A percentile compares a stretch with the other conserved stretches of the same genome.
Evolutionary conservation across 92 coral and sea anemone species (phyloP).

Genomic region (Bergia sp.): DNA sequence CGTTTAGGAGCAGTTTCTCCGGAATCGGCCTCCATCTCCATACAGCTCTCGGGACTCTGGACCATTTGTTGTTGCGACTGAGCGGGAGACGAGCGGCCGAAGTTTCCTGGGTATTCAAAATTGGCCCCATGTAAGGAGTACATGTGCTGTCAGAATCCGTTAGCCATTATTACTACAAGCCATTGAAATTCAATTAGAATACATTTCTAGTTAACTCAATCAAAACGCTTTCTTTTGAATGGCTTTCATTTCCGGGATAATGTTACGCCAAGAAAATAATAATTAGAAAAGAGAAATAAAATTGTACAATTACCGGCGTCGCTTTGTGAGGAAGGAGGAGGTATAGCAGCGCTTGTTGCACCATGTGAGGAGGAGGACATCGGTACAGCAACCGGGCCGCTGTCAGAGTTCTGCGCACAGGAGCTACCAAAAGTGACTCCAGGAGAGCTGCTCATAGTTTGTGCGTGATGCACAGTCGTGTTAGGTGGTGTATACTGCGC

Average conservation of each 20-base stretch:
- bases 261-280: slow-evolving; percentile 41
- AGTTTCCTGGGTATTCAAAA: slow-evolving; percentile 30
- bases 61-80: slow-evolving; percentile 63
- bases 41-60: slow-evolving; percentile 73
- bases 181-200: slow-evolving; percentile 64
- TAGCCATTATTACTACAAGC: slow-evolving; percentile 50
- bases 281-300: slow-evolving; percentile 13
- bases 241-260: slow-evolving; percentile 46
- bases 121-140: slow-evolving; percentile 45
- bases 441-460: slow-evolving; percentile 49
- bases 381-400: slow-evolving; percentile 35
- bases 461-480: slow-evolving; percentile 63
- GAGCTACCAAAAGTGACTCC: slow-evolving; percentile 30
- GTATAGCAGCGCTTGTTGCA: not conserved
- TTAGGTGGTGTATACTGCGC: slow-evolving; percentile 53
- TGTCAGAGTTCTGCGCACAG: slow-evolving; percentile 53
- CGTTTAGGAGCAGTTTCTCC: slow-evolving; percentile 93
- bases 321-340: slow-evolving; percentile 51
- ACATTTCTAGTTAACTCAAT: slow-evolving; percentile 50
- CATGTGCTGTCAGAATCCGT: slow-evolving; percentile 49
- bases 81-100: slow-evolving; percentile 58
- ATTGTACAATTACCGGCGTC: slow-evolving; percentile 59
- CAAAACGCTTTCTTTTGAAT: slow-evolving; percentile 51
- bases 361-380: slow-evolving; percentile 35
- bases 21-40: slow-evolving; percentile 83